phyloP scores from a whole-genome alignment of 2,888 invertebrate species.

The Cryptosula pallasiana region DNA sequence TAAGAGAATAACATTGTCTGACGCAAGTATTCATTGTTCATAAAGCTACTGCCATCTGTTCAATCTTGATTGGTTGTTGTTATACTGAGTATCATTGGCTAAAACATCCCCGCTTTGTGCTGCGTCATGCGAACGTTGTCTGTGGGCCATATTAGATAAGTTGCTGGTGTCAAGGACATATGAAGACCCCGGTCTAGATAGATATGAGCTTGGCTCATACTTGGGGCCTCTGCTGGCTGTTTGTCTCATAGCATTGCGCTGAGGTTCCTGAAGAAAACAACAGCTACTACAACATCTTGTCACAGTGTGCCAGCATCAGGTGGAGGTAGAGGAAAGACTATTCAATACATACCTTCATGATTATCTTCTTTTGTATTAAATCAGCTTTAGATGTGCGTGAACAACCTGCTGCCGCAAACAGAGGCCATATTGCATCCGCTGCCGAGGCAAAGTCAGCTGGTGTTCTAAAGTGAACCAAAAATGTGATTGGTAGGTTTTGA shows the following conservation, averaged over 20 bases:
- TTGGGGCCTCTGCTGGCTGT: neutral
- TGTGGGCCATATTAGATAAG: neutral
- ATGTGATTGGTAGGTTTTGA: too few relatives aligned
- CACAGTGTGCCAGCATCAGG: neutral
- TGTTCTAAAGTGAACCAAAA: too few relatives aligned
- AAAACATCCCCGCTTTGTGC: constrained; percentile 8
- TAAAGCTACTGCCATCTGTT: too few relatives aligned
- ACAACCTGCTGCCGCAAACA: constrained; percentile 47
- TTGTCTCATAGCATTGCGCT: neutral
- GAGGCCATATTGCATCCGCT: constrained; percentile 46
- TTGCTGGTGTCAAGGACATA: constrained; percentile 16
- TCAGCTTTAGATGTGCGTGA: constrained; percentile 42
- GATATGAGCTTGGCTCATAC: neutral
- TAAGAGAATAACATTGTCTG: too few relatives aligned
- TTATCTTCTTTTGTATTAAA: constrained; percentile 43
- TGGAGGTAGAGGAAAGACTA: neutral
- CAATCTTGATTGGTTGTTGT: neutral
- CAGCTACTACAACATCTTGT: neutral
- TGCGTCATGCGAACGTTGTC: neutral
- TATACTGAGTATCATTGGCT: neutral
- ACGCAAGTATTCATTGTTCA: too few relatives aligned
- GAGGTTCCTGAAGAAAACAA: neutral
- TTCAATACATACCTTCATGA: constrained; percentile 38
- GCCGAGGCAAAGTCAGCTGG: constrained; percentile 49
- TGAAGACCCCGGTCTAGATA: neutral